Base-by-base conservation (phyloP, 2,113 vertebrate species). In the Aythya baeri region DNA sequence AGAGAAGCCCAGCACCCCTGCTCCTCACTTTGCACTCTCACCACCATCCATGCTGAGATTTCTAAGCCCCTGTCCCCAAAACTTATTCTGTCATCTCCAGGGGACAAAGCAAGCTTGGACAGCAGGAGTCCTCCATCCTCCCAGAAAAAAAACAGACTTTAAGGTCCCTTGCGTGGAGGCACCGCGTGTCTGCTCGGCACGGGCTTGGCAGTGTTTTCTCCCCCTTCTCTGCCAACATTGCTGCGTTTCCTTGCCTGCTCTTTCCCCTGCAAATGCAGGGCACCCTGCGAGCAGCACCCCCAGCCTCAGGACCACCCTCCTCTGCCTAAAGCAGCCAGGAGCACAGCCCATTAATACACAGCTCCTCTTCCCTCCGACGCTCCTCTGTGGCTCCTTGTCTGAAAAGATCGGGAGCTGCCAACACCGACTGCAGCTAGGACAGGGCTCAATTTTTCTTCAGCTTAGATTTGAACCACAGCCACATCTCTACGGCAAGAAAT, bases 371-470 rank as follows among this genome's bases (percentile, higher is more conserved):
- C 81, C 65, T 55, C 49, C 4, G n/a, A 43, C n/a, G 71, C 41
- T 88, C n/a, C 49, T 86, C 86, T 80, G 79, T 27, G 38, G 38
- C 27, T 89, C 87, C 92, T 79, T 61, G 88, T 66, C 85, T 89
- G 84, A 74, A 44, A 67, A 31, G 61, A 65, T 38, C n/a, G 82
- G n/a, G 52, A 76, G 82, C 62, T 91, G 88, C 71, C 82, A 91
- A 71, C 71, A 38, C 17, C 36, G 57, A 52, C 79, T 75, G 63
- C 34, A 54, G 55, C 50, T 44, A 80, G 59, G n/a, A 88, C n/a
- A 86, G 58, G 34, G 41, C 68, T 92, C 7, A 3, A 11, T 66
- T 89, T 67, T 84, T 17, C 17, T 89, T 70, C 44, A n/a, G 68
- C 59, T 91, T 55, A 34, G 29, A 89, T 77, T 32, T 92, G 80